Conservation (phyloP, 2,797 vertebrate species). For the Miichthys miiuy region DNA sequence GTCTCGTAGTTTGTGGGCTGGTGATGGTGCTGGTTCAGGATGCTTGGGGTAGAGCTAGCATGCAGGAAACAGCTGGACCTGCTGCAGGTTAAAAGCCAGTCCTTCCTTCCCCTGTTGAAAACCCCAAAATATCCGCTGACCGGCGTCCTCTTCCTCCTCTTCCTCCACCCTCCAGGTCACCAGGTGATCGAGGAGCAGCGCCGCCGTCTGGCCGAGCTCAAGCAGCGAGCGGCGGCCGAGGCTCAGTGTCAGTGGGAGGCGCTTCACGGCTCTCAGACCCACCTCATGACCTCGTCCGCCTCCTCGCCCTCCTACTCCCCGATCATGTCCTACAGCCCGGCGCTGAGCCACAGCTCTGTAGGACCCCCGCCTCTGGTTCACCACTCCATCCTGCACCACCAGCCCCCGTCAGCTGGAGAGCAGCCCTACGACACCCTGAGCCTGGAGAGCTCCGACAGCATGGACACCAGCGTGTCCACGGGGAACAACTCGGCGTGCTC, state of each 20-base stretch:
- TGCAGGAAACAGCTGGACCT: slow-evolving; percentile 1
- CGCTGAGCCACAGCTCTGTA: slow-evolving; percentile 43
- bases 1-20: slow-evolving; percentile 22
- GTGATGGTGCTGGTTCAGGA: slow-evolving; percentile 20
- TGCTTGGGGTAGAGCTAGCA: neutral
- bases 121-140: slow-evolving; percentile 5
- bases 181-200: slow-evolving; percentile 97
- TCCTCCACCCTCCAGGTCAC: slow-evolving; percentile 85
- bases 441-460: slow-evolving; percentile 97
- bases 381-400: slow-evolving; percentile 96
- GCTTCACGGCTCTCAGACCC: slow-evolving; percentile 86
- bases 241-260: slow-evolving; percentile 98
- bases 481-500: slow-evolving; percentile 95
- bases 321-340: slow-evolving; percentile 56
- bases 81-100: neutral
- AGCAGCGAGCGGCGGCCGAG: slow-evolving; percentile 92
- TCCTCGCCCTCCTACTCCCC: slow-evolving; percentile 72
- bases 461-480: slow-evolving; percentile 96
- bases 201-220: slow-evolving; percentile 93
- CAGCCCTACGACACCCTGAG: slow-evolving; percentile 95
- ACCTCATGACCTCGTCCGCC: slow-evolving; percentile 69
- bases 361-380: slow-evolving; percentile 81
- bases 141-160: neutral
- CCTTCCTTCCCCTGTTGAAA: neutral
- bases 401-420: slow-evolving; percentile 80